Conservation (phyloP, 2,888 invertebrate species). For the Acanthosepion lycidas region DNA sequence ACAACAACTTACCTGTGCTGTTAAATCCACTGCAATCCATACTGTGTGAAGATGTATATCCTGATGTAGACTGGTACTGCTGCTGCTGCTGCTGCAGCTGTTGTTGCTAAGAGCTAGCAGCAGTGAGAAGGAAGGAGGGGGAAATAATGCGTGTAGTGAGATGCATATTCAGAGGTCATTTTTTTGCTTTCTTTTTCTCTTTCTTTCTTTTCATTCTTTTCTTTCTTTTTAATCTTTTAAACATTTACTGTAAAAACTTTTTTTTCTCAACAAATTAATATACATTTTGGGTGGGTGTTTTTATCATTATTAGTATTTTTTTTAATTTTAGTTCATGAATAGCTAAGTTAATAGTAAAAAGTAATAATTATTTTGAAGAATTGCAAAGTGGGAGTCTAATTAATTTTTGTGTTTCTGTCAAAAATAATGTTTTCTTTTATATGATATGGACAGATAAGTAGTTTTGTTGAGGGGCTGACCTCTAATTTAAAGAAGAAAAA, state of each 20-base stretch:
- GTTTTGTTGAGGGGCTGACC: not conserved
- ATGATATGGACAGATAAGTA: not conserved
- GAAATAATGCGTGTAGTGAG: not conserved
- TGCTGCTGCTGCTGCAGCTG: not conserved
- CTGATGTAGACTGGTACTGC: slow-evolving; percentile 8
- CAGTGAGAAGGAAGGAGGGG: not conserved
- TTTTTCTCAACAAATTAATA: not conserved
- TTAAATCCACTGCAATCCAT: slow-evolving; percentile 33
- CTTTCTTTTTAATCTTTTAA: not conserved
- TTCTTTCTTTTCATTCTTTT: not conserved
- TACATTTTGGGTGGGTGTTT: not conserved
- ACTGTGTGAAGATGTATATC: not conserved
- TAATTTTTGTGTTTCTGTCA: not conserved
- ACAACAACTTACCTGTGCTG: slow-evolving; percentile 21
- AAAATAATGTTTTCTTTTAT: not conserved
- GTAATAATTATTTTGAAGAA: not conserved
- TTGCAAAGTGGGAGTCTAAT: not conserved
- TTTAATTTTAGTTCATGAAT: not conserved
- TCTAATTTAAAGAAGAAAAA: not conserved
- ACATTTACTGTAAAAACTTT: not conserved
- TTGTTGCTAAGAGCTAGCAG: slow-evolving; percentile 1
- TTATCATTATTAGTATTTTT: not conserved
- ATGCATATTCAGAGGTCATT: not conserved
- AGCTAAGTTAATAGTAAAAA: not conserved
- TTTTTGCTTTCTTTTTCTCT: not conserved